Evolutionary conservation across 2,797 vertebrate species (phyloP), one percentile per base, ranked within the genome.

Genomic region (Cyclopterus lumpus): DNA sequence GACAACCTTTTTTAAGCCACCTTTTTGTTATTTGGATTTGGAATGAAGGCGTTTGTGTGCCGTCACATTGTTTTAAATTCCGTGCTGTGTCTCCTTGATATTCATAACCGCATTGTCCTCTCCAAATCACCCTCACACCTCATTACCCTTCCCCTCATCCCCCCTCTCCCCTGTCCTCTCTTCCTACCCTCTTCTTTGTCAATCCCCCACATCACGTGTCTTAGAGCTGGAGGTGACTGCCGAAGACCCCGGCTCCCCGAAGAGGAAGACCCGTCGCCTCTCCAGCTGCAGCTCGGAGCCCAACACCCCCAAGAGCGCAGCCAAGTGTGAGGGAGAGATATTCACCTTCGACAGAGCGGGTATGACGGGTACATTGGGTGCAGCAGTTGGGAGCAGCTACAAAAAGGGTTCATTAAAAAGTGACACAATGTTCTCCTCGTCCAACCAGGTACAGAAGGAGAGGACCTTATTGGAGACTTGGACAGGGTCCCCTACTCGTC

Each of bases 261-360:
- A 97, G 88, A 96, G 97, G 80, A 97, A 96, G 92, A 96, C 96
- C 54, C 94, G 96, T 0, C 94, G 96, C 15, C 94, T 97, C 24
- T 98, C 97, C 53, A 97, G 96, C 93, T 98, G 97, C 90, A 97
- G 97, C 91, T 97, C 97, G 0, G 97, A 98, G 91, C 97, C 97
- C 83, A 98, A 94, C 93, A 98, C 97, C 5, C 97, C 97, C 9
- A 98, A 97, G 90, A 97, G 97, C 28, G 97, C 94, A n/a, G 91
- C 96, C 92, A 97, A 97, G 90, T 97, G 97, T 1, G 97, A 98
- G 90, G 97, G 97, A 6, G 97, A 97, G 64, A 96, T 98, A 93
- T 98, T 98, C 79, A 97, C 96, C 69, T 98, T 97, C 24, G 97
- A 98, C 68, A 93, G 95, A 63, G 83, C 96, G 58, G 96, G 97